Percentiles rank a stretch among this genome's conserved stretches.
These are phyloP conservation scores for Gryllus bimaculatus DNA, from an alignment of 1,140 invertebrate genomes.

Conservation along the genomic window DNA sequence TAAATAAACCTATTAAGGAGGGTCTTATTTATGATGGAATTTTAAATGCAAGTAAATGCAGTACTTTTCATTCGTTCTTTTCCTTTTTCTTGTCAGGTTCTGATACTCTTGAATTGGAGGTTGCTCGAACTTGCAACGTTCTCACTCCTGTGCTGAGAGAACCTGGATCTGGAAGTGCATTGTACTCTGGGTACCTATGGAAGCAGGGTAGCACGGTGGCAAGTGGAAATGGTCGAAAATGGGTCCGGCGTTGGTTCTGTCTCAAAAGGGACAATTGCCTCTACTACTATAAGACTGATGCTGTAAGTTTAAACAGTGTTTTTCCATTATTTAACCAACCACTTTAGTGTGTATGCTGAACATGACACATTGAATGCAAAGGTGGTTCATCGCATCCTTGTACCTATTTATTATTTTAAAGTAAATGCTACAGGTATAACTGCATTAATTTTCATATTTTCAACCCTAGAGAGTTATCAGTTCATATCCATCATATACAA, in stretches of 20 bases:
- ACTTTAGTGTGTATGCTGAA: not conserved
- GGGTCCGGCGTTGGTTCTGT: slow-evolving; percentile 85
- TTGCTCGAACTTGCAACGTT: slow-evolving; percentile 76
- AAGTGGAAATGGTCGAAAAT: slow-evolving; percentile 48
- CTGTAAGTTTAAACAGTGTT: slow-evolving; percentile 41
- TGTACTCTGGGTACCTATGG: slow-evolving; percentile 73
- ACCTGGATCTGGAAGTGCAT: slow-evolving; percentile 41
- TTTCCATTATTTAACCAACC: not conserved
- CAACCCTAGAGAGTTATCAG: no score
- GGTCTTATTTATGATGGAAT: not conserved
- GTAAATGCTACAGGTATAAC: no score
- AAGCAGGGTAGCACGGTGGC: slow-evolving; percentile 50
- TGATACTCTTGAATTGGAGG: slow-evolving; percentile 75
- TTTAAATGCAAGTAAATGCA: not conserved
- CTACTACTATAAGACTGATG: slow-evolving; percentile 89
- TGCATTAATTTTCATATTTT: no score
- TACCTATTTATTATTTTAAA: no score
- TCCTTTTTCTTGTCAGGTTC: slow-evolving; percentile 31
- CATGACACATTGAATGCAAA: not conserved
- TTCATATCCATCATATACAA: no score
- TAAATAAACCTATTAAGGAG: no score
- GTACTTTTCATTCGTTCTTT: not conserved
- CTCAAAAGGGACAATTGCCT: slow-evolving; percentile 85
- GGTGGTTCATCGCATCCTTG: not conserved
- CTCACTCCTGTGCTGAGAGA: slow-evolving; percentile 44